Percentiles rank a stretch among this genome's conserved stretches.
These are phyloP conservation scores for Brenthis daphne DNA, from an alignment of 2,888 invertebrate species.

Conservation along the genomic window DNA sequence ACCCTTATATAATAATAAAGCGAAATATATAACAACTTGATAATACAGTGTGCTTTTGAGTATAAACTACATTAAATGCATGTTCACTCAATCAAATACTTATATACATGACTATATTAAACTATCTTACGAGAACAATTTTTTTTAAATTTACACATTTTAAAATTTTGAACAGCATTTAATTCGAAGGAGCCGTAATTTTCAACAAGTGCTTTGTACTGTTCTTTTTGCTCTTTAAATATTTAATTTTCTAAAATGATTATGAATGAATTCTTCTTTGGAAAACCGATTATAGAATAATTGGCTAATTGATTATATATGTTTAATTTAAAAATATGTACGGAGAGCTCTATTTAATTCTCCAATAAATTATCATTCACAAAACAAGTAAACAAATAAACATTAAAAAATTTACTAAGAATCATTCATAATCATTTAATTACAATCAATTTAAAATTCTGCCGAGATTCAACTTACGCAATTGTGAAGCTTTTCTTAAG, in stretches of 20 bases:
- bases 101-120: conserved; percentile 65
- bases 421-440: conserved; percentile 13
- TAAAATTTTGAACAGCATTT: conserved; percentile 28
- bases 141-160: conserved; percentile 25
- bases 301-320: no score
- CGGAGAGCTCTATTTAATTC: not conserved
- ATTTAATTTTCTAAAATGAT: conserved; percentile 2
- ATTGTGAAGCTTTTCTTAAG: conserved; percentile 22
- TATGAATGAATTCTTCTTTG: conserved; percentile 2
- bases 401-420: conserved; percentile 1
- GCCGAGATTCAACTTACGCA: conserved; percentile 32
- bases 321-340: not conserved
- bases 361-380: not conserved
- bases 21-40: conserved; percentile 34
- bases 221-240: conserved; percentile 20
- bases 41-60: conserved; percentile 50
- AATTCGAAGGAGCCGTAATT: conserved; percentile 7
- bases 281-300: no score
- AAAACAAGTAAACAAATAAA: not conserved
- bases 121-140: conserved; percentile 40
- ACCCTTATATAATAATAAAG: conserved; percentile 18
- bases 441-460: conserved; percentile 17
- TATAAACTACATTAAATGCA: conserved; percentile 77
- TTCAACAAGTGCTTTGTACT: conserved; percentile 24
- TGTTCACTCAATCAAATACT: conserved; percentile 64